These are phyloP conservation scores for Euplexia lucipara DNA, from an alignment of 2,888 invertebrate genomes.

Conservation along the genomic window DNA sequence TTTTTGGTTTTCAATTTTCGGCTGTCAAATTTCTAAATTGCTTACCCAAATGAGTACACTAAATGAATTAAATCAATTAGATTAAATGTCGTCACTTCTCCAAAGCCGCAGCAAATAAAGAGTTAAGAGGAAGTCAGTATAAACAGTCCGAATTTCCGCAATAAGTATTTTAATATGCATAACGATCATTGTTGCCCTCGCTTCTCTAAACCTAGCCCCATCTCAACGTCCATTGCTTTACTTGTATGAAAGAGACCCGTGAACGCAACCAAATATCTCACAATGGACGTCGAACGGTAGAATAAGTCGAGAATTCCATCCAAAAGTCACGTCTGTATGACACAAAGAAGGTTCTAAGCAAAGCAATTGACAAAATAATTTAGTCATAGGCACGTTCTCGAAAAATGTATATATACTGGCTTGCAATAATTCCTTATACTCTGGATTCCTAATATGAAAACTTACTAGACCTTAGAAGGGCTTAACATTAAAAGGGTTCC, in stretches of 20 bases:
- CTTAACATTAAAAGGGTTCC: conserved; percentile 46
- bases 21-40: too few species aligned
- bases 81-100: conserved; percentile 20
- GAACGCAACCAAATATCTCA: background rate
- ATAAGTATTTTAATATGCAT: conserved; percentile 16
- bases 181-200: background rate
- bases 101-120: conserved; percentile 32
- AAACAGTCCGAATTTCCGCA: conserved; percentile 32
- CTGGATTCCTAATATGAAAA: conserved; percentile 45
- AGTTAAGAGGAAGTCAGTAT: conserved; percentile 5
- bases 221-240: conserved; percentile 18
- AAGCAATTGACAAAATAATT: conserved; percentile 38
- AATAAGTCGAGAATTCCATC: background rate
- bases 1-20: background rate
- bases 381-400: conserved; percentile 30
- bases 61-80: conserved; percentile 5
- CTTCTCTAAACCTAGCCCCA: background rate
- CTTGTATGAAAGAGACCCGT: conserved; percentile 6
- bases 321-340: background rate
- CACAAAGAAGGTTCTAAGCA: background rate
- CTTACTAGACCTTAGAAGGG: conserved; percentile 31
- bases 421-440: conserved; percentile 40
- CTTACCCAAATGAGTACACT: background rate
- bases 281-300: background rate
- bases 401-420: conserved; percentile 19